phyloP scores from a whole-genome alignment of 2,888 invertebrate species.

The Cancer borealis region DNA sequence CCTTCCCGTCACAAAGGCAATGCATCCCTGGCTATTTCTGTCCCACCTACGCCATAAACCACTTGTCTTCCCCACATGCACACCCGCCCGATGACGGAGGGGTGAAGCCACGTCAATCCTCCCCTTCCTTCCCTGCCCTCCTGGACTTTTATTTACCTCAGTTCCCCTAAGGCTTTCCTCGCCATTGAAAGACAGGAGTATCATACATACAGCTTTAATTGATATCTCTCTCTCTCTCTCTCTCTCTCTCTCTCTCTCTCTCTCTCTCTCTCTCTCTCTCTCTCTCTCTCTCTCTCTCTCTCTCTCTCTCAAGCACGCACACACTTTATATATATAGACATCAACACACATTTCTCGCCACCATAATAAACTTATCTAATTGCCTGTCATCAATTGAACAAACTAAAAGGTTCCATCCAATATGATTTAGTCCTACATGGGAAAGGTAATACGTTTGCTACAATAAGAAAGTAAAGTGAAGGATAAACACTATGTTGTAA shows the following conservation, averaged over 20 bases:
- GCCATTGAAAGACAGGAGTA: not conserved
- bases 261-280: not conserved
- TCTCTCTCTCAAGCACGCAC: not conserved
- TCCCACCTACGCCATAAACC: not conserved
- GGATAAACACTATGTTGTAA: slow-evolving; percentile 75
- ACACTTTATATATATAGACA: too few relatives aligned
- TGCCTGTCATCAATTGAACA: not conserved
- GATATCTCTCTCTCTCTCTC: not conserved
- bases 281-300: not conserved
- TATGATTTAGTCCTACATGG: not conserved
- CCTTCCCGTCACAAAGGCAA: not conserved
- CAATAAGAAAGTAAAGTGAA: not conserved
- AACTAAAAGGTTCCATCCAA: not conserved
- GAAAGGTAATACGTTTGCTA: not conserved
- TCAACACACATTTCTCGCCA: not conserved
- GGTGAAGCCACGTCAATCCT: not conserved
- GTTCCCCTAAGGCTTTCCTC: not conserved
- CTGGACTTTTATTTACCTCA: not conserved
- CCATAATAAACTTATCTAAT: not conserved
- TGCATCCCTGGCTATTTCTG: not conserved
- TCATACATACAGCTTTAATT: not conserved
- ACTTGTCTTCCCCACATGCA: not conserved
- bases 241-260: not conserved
- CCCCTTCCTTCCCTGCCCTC: not conserved
- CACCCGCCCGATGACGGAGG: not conserved